Conservation (phyloP, 2,888 invertebrate genomes). For the Sipunculus nudus region DNA sequence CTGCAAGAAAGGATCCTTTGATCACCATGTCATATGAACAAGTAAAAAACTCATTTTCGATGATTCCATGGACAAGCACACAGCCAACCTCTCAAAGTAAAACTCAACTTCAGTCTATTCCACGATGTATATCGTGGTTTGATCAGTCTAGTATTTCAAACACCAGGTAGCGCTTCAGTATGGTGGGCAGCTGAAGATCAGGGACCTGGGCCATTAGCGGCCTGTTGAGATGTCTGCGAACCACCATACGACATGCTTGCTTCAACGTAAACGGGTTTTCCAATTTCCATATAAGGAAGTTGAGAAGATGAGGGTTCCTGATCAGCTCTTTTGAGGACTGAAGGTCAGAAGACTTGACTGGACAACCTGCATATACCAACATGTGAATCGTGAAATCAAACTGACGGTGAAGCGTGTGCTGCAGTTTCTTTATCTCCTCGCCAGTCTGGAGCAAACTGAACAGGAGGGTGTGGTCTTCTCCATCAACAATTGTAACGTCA, state of each 20-base stretch:
- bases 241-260: constrained; percentile 1
- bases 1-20: too few species aligned
- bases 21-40: too few species aligned
- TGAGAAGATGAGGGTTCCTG: background rate
- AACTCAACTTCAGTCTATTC: too few species aligned
- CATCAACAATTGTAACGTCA: background rate
- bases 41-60: too few species aligned
- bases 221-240: constrained; percentile 8
- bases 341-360: background rate
- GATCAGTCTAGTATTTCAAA: constrained; percentile 13
- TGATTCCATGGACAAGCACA: too few species aligned
- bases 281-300: background rate
- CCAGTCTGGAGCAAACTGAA: background rate
- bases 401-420: background rate
- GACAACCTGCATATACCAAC: constrained; percentile 8
- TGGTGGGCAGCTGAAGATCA: constrained; percentile 5
- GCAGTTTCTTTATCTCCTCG: background rate
- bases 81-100: too few species aligned
- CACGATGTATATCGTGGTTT: too few species aligned
- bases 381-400: background rate
- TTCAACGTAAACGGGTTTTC: constrained; percentile 5
- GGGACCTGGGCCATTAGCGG: constrained; percentile 7
- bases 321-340: background rate
- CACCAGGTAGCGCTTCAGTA: constrained; percentile 5
- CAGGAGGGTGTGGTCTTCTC: background rate